Percentiles rank a stretch among this genome's conserved stretches.
phyloP scores from a whole-genome alignment of 2,113 vertebrate species.

The Lepisosteus oculatus region DNA sequence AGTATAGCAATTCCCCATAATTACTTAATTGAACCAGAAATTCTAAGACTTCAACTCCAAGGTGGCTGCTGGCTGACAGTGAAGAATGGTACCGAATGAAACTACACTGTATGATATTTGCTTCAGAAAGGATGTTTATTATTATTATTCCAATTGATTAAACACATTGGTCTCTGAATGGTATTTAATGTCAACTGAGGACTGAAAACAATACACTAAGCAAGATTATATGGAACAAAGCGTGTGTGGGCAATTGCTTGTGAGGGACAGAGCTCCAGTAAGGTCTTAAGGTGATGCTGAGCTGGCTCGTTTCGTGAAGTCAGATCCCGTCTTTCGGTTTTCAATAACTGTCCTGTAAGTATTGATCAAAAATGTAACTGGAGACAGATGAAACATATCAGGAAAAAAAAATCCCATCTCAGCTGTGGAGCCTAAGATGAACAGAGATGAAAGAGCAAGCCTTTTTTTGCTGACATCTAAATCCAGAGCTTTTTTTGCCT shows the following conservation, averaged over 20 bases:
- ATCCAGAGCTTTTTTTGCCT: conserved; percentile 25
- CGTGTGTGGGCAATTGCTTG: conserved; percentile 21
- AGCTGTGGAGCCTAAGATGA: background rate
- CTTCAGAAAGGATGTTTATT: conserved; percentile 57
- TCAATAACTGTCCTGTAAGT: conserved; percentile 53
- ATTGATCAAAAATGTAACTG: conserved; percentile 64
- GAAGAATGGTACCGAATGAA: conserved; percentile 46
- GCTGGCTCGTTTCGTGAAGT: conserved; percentile 41
- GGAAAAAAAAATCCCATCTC: background rate
- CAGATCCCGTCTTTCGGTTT: conserved; percentile 19
- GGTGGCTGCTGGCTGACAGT: conserved; percentile 63
- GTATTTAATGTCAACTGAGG: conserved; percentile 65
- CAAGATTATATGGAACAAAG: conserved; percentile 26
- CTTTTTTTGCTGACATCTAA: conserved; percentile 26
- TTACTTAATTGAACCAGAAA: background rate
- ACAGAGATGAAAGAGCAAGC: conserved; percentile 23
- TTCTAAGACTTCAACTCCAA: conserved; percentile 45
- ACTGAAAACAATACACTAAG: conserved; percentile 35
- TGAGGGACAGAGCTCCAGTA: conserved; percentile 44
- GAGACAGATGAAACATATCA: conserved; percentile 40
- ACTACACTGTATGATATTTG: conserved; percentile 48
- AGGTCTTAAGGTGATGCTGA: conserved; percentile 62
- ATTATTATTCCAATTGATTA: conserved; percentile 70
- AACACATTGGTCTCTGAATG: conserved; percentile 61
- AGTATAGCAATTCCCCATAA: background rate